Percentiles rank a stretch among this genome's conserved stretches.
Evolutionary conservation across 1,140 invertebrate species (phyloP).

Genomic region (Zaprionus vittiger): DNA sequence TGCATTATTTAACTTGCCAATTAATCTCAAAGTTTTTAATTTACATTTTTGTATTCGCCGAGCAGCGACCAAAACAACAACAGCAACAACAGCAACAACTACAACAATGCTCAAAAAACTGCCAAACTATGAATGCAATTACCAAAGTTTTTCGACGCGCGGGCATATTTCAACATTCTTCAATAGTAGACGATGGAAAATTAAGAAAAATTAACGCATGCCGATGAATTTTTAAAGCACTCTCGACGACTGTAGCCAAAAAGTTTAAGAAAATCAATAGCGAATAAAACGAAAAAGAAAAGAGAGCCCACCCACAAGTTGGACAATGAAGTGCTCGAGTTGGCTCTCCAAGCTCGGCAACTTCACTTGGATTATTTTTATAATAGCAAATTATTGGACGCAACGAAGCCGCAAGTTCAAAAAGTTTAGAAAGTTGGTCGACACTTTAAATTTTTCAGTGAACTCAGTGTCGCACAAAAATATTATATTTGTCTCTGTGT

Average conservation of each 20-base stretch:
- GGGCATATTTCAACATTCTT: conserved; percentile 45
- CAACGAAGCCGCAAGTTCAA: conserved; percentile 32
- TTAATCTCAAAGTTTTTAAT: conserved; percentile 57
- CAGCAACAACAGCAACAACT: conserved; percentile 23
- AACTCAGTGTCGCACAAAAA: conserved; percentile 23
- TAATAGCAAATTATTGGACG: conserved; percentile 31
- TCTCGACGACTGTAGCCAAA: conserved; percentile 38
- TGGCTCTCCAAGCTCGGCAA: conserved; percentile 1
- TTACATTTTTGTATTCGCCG: conserved; percentile 53
- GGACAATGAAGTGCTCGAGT: conserved; percentile 62
- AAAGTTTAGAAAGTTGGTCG: conserved; percentile 39
- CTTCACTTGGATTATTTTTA: conserved; percentile 17
- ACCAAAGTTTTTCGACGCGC: conserved; percentile 35
- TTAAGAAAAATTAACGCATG: conserved; percentile 41
- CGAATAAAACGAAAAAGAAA: conserved; percentile 22
- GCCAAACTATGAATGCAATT: conserved; percentile 49
- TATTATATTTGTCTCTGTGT: conserved; percentile 10
- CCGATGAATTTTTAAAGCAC: conserved; percentile 47
- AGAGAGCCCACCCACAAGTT: conserved; percentile 30
- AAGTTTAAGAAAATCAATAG: conserved; percentile 65
- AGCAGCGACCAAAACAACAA: conserved; percentile 23
- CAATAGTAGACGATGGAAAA: conserved; percentile 30
- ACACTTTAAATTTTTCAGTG: conserved; percentile 42
- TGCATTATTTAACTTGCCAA: conserved; percentile 36
- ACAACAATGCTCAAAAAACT: conserved; percentile 24